These are phyloP conservation scores for Campodea augens DNA, from an alignment of 1,140 invertebrate species.

Conservation along the genomic window DNA sequence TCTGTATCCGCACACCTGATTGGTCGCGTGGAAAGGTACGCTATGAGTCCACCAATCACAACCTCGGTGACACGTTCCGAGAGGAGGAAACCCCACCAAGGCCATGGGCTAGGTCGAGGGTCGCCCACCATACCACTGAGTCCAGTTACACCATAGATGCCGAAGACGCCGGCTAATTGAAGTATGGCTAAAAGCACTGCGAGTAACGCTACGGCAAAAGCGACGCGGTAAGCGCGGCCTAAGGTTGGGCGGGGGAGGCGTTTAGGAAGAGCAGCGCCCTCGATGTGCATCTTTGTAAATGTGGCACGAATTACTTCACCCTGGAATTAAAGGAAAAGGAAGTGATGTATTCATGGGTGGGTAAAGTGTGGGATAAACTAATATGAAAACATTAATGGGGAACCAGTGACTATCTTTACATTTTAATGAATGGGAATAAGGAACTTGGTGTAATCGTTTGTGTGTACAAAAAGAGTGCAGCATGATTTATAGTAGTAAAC, in stretches of 20 bases:
- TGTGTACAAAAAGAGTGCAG: no score
- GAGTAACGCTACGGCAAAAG: constrained; percentile 58
- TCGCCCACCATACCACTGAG: constrained; percentile 7
- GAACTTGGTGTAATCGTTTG: no score
- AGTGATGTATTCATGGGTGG: no score
- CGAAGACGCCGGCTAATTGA: constrained; percentile 63
- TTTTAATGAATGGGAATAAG: no score
- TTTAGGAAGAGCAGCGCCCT: constrained; percentile 15
- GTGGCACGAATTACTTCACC: constrained; percentile 22
- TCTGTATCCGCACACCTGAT: constrained; percentile 22
- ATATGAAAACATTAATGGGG: no score
- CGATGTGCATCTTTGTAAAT: constrained; percentile 21
- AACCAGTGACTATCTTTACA: no score
- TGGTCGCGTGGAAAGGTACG: constrained; percentile 52
- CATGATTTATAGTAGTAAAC: no score
- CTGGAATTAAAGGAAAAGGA: constrained; percentile 11
- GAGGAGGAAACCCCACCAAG: constrained; percentile 76
- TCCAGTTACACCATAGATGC: constrained; percentile 31
- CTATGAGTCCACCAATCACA: constrained; percentile 55
- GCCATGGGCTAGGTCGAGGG: constrained; percentile 34
- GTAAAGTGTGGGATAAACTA: no score
- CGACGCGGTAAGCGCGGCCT: constrained; percentile 61
- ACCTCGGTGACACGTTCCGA: constrained; percentile 63
- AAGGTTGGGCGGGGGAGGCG: constrained; percentile 26
- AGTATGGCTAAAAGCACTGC: constrained; percentile 60